phyloP scores from a whole-genome alignment of 2,113 vertebrate genomes.

The Pteruthius melanotis region DNA sequence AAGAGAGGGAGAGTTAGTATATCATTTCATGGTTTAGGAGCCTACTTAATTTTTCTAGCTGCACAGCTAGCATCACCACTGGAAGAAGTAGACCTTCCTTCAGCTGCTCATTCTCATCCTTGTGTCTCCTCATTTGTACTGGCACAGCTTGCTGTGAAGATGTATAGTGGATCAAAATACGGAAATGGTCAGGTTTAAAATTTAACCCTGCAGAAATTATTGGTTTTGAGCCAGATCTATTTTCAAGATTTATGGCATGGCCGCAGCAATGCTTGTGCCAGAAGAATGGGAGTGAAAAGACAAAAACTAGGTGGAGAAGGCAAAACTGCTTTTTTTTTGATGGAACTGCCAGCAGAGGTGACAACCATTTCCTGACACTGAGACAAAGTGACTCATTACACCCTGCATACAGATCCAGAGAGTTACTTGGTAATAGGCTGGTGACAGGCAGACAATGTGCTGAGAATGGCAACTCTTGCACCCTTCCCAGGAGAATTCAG shows the following conservation, averaged over 20 bases:
- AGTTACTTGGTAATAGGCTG: background rate
- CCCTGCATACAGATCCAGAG: background rate
- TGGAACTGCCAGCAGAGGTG: background rate
- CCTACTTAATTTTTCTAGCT: background rate
- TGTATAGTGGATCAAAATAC: background rate
- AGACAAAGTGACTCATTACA: background rate
- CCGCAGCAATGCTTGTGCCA: background rate
- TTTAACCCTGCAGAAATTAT: background rate
- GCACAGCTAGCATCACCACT: background rate
- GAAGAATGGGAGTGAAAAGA: background rate
- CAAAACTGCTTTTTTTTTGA: background rate
- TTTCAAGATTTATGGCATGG: background rate
- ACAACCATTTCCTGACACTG: background rate
- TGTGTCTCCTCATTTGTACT: background rate
- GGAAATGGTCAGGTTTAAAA: background rate
- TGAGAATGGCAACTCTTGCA: background rate
- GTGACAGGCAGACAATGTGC: fast-evolving
- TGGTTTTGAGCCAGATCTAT: background rate
- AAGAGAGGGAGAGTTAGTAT: background rate
- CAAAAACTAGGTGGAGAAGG: background rate
- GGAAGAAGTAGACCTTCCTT: background rate
- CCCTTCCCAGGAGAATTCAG: background rate
- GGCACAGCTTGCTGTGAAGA: background rate
- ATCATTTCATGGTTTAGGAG: background rate
- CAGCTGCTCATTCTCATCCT: background rate